phyloP scores from a whole-genome alignment of 2,113 vertebrate species.

The Hydrochoerus hydrochaeris region DNA sequence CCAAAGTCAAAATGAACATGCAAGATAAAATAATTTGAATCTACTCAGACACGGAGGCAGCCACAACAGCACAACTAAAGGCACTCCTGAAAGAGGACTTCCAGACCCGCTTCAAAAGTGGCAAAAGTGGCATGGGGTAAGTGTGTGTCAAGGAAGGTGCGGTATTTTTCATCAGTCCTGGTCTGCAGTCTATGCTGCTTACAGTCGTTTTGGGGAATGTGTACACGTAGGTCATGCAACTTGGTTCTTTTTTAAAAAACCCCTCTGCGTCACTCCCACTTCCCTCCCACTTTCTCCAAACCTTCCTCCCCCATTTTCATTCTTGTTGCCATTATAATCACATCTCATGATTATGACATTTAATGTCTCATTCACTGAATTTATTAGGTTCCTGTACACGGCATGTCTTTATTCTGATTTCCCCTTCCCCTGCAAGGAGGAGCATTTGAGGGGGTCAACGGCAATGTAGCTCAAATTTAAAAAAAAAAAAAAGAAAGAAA shows the following conservation, averaged over 20 bases:
- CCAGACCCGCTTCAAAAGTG: background rate
- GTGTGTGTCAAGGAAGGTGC: background rate
- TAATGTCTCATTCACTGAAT: background rate
- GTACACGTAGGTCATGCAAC: background rate
- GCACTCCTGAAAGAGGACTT: background rate
- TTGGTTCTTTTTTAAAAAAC: background rate
- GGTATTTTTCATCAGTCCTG: background rate
- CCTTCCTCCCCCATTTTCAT: background rate
- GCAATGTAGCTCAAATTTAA: background rate
- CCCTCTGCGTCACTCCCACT: background rate
- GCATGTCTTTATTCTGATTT: background rate
- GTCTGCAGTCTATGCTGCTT: background rate
- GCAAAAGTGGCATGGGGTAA: background rate
- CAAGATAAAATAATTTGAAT: background rate
- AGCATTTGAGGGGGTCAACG: background rate
- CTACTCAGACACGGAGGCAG: background rate
- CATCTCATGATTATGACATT: background rate
- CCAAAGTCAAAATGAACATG: background rate
- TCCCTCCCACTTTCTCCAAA: background rate
- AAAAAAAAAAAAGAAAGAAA: background rate
- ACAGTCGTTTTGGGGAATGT: background rate
- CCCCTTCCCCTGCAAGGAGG: background rate
- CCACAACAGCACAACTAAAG: background rate
- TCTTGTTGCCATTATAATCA: background rate
- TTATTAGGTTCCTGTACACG: background rate